Base-by-base conservation (phyloP, 2,888 invertebrate species). In the Ichneumoninae sp. region DNA sequence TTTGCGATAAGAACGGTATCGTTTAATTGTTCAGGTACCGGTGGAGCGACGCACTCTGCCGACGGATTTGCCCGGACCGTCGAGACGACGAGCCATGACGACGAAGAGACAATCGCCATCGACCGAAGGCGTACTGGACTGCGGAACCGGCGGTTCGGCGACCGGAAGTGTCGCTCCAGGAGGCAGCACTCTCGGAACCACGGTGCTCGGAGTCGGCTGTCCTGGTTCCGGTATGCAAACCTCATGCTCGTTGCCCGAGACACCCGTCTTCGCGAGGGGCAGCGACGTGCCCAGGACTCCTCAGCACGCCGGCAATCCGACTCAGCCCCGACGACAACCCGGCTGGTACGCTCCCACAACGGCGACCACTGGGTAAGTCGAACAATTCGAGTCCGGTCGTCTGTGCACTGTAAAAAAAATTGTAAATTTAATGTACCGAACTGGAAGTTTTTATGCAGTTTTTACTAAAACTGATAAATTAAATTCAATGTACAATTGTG, bases 181-280 rank as follows among this genome's bases (percentile, higher is more conserved):
- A 93, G 96, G 96, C 30, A 86, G 80, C 16, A 90, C 97, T 5
- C 85, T 93, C 88, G 86, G 92, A 88, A 88, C 93, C 88, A 73
- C 93, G 92, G 97, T 97, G 93, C 96, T 78, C 26, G 86, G 90
- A 83, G 85, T 85, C 5, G 85, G 85, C 13, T 81, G 84, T 30
- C 89, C 92, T 26, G 93, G 93, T 52, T 94, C 86, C 92, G 94
- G 95, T 80, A 94, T 97, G 93, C 97, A 97, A 93, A 97, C 97
- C 3, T 97, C 97, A 0, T 97, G 97, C 88, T 97, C 97, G 90
- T 94, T 98, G 82, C 98, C 98, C n/a, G 98, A 98, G 94, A 98
- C 98, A 0, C 97, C 98, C 0, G 97, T 98, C 85, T 98, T 98
- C 93, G 97, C 97, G 3, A 95, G 98, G 88, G 97, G 97, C 80